These are phyloP conservation scores for Parasteatoda lunata DNA, from an alignment of 2,888 invertebrate genomes.

Conservation along the genomic window DNA sequence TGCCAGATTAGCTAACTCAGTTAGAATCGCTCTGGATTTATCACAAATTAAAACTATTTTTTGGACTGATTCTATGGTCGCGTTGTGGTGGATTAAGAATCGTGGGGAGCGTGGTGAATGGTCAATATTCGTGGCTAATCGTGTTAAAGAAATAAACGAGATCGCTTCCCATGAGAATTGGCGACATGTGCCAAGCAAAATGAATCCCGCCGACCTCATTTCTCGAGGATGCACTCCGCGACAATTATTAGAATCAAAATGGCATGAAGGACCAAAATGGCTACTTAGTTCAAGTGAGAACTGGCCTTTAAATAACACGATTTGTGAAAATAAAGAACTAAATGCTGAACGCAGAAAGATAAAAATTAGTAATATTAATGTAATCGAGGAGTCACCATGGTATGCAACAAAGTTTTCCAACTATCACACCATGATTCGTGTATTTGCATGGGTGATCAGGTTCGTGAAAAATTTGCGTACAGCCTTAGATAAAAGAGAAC, in stretches of 20 bases:
- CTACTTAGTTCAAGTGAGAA: neutral
- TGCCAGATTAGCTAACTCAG: slow-evolving; percentile 5
- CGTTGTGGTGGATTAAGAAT: too few species aligned
- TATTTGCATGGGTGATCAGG: neutral
- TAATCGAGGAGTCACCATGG: neutral
- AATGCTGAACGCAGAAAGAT: neutral
- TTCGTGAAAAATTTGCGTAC: neutral
- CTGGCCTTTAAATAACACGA: slow-evolving; percentile 5
- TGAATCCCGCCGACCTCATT: slow-evolving; percentile 4
- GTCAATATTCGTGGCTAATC: slow-evolving; percentile 5
- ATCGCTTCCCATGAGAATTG: neutral
- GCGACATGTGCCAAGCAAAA: neutral
- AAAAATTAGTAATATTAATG: neutral
- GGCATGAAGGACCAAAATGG: neutral
- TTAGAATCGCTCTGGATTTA: slow-evolving; percentile 20
- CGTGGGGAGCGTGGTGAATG: neutral
- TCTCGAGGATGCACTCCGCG: neutral
- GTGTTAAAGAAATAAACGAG: slow-evolving; percentile 1
- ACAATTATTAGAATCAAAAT: neutral
- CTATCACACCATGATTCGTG: slow-evolving; percentile 11
- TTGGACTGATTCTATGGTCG: too few species aligned
- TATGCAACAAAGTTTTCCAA: neutral
- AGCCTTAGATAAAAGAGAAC: neutral
- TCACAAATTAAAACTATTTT: too few species aligned
- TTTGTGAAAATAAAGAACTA: neutral